A percentile compares a stretch with the other conserved stretches of the same genome.
phyloP scores from a whole-genome alignment of 2,888 invertebrate species.

The Lasioglossum vierecki region DNA sequence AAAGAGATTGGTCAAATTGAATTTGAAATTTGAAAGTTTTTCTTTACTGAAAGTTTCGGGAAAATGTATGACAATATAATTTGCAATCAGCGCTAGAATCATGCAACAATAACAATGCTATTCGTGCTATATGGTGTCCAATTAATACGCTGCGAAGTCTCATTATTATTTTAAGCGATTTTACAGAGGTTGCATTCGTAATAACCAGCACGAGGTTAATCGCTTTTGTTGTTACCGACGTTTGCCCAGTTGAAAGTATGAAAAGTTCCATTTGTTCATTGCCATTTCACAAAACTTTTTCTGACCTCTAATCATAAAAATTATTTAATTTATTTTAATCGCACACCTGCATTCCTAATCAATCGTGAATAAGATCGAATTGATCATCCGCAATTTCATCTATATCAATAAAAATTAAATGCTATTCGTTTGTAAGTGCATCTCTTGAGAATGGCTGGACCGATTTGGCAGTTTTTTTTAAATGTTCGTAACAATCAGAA shows the following conservation, averaged over 20 bases:
- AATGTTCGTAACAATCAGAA: too few species aligned
- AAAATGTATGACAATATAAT: neutral
- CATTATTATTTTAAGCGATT: conserved; percentile 61
- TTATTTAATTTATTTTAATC: neutral
- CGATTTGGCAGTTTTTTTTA: too few species aligned
- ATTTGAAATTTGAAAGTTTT: neutral
- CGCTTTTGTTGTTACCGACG: conserved; percentile 13
- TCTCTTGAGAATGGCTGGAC: too few species aligned
- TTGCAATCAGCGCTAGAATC: neutral
- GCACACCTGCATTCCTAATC: neutral
- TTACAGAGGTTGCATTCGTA: conserved; percentile 64
- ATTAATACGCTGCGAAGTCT: conserved; percentile 64
- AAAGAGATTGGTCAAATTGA: neutral
- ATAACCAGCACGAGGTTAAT: conserved; percentile 47
- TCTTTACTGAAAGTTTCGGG: neutral
- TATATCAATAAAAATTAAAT: too few species aligned
- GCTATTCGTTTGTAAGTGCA: too few species aligned
- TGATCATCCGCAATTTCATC: neutral
- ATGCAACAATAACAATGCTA: conserved; percentile 25
- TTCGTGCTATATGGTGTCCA: conserved; percentile 15
- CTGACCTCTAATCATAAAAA: neutral
- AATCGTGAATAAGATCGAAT: neutral
- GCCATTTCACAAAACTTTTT: neutral
- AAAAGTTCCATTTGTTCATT: neutral
- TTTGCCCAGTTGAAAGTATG: neutral